Conservation (phyloP, 2,888 invertebrate genomes). For the Drosophila subsilvestris region DNA sequence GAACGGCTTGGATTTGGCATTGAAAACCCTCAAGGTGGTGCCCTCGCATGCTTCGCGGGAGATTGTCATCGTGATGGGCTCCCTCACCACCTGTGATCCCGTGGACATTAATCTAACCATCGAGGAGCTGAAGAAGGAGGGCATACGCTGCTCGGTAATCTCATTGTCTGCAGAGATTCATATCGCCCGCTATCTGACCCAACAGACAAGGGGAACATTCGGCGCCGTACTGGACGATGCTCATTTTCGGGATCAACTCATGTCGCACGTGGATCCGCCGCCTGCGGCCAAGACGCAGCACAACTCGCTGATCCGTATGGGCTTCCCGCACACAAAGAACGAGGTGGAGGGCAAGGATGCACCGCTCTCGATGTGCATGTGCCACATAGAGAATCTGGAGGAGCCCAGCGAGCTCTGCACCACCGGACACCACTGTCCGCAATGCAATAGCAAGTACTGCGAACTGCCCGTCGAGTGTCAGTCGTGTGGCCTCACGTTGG, state of each 20-base stretch:
- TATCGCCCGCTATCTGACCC: conserved; percentile 93
- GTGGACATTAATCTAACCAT: conserved; percentile 94
- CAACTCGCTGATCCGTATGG: conserved; percentile 96
- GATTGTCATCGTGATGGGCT: conserved; percentile 95
- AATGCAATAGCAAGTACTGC: conserved; percentile 98
- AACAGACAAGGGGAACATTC: conserved; percentile 94
- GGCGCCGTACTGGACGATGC: conserved; percentile 93
- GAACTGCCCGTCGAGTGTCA: conserved; percentile 98
- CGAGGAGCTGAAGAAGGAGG: conserved; percentile 89
- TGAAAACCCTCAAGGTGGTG: conserved; percentile 92
- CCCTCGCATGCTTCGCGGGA: conserved; percentile 98
- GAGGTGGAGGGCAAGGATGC: conserved; percentile 86
- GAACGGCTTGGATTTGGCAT: conserved; percentile 95
- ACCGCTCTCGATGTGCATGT: conserved; percentile 96
- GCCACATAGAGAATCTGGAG: conserved; percentile 92
- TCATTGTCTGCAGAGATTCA: conserved; percentile 97
- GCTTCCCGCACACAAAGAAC: conserved; percentile 93
- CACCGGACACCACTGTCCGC: conserved; percentile 95
- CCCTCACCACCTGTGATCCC: conserved; percentile 98
- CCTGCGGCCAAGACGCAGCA: conserved; percentile 90
- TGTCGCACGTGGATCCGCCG: conserved; percentile 88
- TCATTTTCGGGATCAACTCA: conserved; percentile 88
- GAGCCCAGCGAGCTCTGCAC: conserved; percentile 88
- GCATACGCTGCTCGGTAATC: conserved; percentile 96
- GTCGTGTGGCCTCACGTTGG: conserved; percentile 96